phyloP scores from a whole-genome alignment of 2,797 vertebrate species.

The Oceanodroma leucorhoa region DNA sequence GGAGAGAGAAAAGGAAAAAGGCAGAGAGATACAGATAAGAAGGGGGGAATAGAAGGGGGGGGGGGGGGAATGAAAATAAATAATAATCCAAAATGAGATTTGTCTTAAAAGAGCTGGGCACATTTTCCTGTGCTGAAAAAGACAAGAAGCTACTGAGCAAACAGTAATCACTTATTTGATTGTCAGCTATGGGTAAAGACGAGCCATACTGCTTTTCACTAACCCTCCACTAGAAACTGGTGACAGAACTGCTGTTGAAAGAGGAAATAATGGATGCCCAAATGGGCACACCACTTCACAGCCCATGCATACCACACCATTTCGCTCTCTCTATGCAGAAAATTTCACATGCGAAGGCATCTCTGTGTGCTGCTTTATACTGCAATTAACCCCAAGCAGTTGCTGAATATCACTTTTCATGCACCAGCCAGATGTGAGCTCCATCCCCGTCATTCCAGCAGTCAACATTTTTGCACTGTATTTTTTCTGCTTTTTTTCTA shows the following conservation, averaged over 20 bases:
- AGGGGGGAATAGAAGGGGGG: not conserved
- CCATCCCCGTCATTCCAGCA: not conserved
- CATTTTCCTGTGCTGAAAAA: not conserved
- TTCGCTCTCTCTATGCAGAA: not conserved
- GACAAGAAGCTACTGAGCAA: not conserved
- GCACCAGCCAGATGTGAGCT: not conserved
- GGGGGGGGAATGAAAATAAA: not conserved
- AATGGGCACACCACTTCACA: accelerated
- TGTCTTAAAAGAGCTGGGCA: not conserved
- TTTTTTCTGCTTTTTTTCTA: not conserved
- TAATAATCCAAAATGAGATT: not conserved
- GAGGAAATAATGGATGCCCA: not conserved
- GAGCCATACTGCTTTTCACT: not conserved
- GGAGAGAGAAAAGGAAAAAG: not conserved
- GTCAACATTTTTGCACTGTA: not conserved
- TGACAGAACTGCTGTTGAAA: not conserved
- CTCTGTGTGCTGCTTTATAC: not conserved
- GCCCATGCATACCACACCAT: not conserved
- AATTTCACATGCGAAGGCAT: not conserved
- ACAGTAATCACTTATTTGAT: not conserved
- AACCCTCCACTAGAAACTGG: not conserved
- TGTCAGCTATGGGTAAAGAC: accelerated
- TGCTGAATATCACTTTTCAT: accelerated
- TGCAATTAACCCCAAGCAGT: not conserved
- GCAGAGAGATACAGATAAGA: not conserved